Conservation (phyloP, 1,140 invertebrate genomes). For the Tyrophagus putrescentiae region DNA sequence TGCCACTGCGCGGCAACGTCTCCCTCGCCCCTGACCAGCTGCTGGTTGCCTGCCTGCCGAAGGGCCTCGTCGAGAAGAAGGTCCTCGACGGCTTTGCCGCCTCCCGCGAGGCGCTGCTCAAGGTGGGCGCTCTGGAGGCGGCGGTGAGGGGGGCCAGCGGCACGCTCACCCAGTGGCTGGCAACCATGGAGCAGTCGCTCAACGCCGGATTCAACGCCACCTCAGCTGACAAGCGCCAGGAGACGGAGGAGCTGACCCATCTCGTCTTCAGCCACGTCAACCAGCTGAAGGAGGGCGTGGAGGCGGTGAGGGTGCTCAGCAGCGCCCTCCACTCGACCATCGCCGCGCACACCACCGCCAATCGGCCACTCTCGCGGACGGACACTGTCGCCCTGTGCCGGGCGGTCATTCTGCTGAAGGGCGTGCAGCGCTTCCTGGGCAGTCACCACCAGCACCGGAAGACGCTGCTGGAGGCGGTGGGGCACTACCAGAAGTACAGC, state of each 20-base stretch:
- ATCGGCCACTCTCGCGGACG: constrained; percentile 10
- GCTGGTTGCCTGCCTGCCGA: constrained; percentile 15
- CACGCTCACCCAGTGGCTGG: constrained; percentile 26
- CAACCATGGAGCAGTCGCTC: constrained; percentile 21
- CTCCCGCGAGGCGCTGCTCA: constrained; percentile 24
- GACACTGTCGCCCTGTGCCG: constrained; percentile 18
- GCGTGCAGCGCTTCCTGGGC: constrained; percentile 16
- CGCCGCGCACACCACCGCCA: constrained; percentile 6
- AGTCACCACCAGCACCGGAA: constrained; percentile 17
- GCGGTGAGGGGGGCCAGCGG: constrained; percentile 22
- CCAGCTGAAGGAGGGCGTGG: constrained; percentile 16
- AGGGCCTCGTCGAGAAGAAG: constrained; percentile 19
- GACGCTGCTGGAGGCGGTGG: not conserved
- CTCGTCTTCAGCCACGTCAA: not conserved
- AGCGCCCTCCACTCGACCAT: constrained; percentile 17
- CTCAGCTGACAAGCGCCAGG: constrained; percentile 4
- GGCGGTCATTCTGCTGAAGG: constrained; percentile 22
- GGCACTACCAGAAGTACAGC: constrained; percentile 18
- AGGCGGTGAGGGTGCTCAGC: not conserved
- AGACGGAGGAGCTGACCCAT: constrained; percentile 1
- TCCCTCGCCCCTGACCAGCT: constrained; percentile 18
- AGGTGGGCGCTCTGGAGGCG: constrained; percentile 23
- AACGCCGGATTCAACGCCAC: constrained; percentile 4
- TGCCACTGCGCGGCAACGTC: constrained; percentile 23
- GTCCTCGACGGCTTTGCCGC: constrained; percentile 21